Evolutionary conservation across 2,797 vertebrate genomes (phyloP), one percentile per base, ranked within the genome.

Genomic region (Peromyscus aztecus): DNA sequence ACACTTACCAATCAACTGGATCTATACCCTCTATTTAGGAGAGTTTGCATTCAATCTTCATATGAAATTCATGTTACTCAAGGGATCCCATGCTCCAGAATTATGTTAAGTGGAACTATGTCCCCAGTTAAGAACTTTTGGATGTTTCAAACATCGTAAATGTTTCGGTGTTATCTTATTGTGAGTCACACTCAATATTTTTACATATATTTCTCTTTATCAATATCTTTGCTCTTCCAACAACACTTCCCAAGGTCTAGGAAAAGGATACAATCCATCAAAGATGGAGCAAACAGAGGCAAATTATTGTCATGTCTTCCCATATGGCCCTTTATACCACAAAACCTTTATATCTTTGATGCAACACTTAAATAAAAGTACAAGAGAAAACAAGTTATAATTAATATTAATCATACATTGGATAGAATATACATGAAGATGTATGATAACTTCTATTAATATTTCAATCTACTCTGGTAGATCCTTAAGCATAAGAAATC

Each of bases 371-470:
- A 63, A 43, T 88, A 94, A 65, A 97, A 57, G 10, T 40, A 93
- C 49, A 91, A 91, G 63, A 52, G 31, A 88, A 97, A 88, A 71
- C 13, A 96, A 91, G 40, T 55, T 23, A 65, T 55, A 94, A 37
- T 6, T 89, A 94, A 49, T 8, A 52, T 34, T 73, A 75, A 69
- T 83, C 6, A 76, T 55, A 76, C 14, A 23, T 29, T 67, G 27
- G 1, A 34, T 92, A 67, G 94, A 88, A 93, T 86, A 80, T 78
- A 93, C 63, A 49, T 61, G 63, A 78, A 84, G 31, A 73, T 52
- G 90, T 16, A 27, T 86, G 90, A 31, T 43, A 81, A 85, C 40
- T 94, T 91, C 80, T 75, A 75, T n/a, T 87, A 8, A 14, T 75
- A 40, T 71, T 91, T n/a, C 52, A 75, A 27, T 69, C 57, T 21